Percentiles rank a stretch among this genome's conserved stretches.
Conservation (phyloP, 2,113 vertebrate genomes). For the Barbus barbus region DNA sequence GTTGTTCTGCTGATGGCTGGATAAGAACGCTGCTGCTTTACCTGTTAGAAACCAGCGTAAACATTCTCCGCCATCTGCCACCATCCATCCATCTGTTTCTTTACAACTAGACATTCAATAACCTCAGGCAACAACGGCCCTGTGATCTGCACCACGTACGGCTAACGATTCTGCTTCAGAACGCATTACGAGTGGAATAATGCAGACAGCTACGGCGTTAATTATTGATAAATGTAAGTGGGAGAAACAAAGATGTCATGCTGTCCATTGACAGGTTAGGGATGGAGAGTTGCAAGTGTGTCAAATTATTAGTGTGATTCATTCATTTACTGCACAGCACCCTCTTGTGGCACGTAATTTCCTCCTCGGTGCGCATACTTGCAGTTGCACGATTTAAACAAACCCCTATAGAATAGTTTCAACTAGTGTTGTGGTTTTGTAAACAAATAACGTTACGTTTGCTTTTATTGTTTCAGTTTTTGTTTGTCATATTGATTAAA, state of each 20-base stretch:
- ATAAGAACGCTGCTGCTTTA: slow-evolving; percentile 53
- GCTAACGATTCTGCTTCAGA: background rate
- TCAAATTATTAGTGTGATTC: background rate
- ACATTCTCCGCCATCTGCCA: slow-evolving; percentile 57
- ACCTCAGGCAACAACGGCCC: slow-evolving; percentile 43
- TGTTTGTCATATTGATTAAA: too few species aligned
- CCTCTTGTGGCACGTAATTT: slow-evolving; percentile 55
- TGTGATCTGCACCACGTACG: background rate
- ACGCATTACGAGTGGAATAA: background rate
- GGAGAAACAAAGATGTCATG: slow-evolving; percentile 4
- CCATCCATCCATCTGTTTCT: slow-evolving; percentile 56
- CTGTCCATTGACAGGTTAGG: background rate
- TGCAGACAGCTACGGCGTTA: background rate
- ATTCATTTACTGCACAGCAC: slow-evolving; percentile 57
- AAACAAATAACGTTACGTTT: background rate
- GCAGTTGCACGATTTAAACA: background rate
- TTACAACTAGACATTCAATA: slow-evolving; percentile 50
- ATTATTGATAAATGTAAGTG: slow-evolving; percentile 4
- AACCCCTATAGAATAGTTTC: background rate
- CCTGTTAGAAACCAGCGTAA: slow-evolving; percentile 57
- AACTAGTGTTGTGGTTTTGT: background rate
- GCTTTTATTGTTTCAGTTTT: background rate
- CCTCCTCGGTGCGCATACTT: background rate
- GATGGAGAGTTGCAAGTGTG: background rate
- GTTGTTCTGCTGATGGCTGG: slow-evolving; percentile 44